A percentile compares a stretch with the other conserved stretches of the same genome.
These are phyloP conservation scores for Lycaena phlaeas DNA, from an alignment of 2,888 invertebrate species.

Conservation along the genomic window DNA sequence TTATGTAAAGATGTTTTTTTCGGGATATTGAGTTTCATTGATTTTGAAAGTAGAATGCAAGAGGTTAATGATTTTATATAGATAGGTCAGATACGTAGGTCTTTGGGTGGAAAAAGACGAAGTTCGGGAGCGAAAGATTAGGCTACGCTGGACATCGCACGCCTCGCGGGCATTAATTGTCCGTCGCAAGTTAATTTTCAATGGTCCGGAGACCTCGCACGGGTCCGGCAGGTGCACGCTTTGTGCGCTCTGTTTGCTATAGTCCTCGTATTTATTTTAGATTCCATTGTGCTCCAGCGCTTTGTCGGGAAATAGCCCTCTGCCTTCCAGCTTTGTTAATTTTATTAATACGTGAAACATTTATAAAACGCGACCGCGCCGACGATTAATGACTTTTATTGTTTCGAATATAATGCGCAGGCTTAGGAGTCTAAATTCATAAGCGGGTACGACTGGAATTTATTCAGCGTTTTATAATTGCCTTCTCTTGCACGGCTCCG, in stretches of 20 bases:
- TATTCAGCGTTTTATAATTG: slow-evolving; percentile 48
- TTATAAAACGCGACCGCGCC: slow-evolving; percentile 64
- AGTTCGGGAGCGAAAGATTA: slow-evolving; percentile 4
- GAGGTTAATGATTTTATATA: too few species aligned
- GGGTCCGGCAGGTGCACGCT: slow-evolving; percentile 62
- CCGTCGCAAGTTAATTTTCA: slow-evolving; percentile 55
- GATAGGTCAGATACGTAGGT: too few species aligned
- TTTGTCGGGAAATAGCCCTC: slow-evolving; percentile 65
- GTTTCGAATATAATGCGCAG: slow-evolving; percentile 50
- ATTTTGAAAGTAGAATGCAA: too few species aligned
- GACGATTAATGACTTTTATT: slow-evolving; percentile 70
- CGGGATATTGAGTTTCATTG: too few species aligned
- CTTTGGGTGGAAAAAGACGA: too few species aligned
- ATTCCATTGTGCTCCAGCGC: slow-evolving; percentile 64
- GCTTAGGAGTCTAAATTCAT: slow-evolving; percentile 47
- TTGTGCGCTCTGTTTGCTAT: slow-evolving; percentile 65
- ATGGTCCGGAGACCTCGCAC: slow-evolving; percentile 31
- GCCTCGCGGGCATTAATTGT: slow-evolving; percentile 48
- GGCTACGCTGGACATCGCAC: too few species aligned
- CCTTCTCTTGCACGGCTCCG: slow-evolving; percentile 31
- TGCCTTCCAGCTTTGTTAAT: slow-evolving; percentile 66
- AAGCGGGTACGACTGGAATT: slow-evolving; percentile 39
- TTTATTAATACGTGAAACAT: slow-evolving; percentile 73
- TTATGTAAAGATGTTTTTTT: too few species aligned
- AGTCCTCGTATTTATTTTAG: slow-evolving; percentile 71